phyloP scores from a whole-genome alignment of 1,140 invertebrate species.

The Sitobion miscanthi region DNA sequence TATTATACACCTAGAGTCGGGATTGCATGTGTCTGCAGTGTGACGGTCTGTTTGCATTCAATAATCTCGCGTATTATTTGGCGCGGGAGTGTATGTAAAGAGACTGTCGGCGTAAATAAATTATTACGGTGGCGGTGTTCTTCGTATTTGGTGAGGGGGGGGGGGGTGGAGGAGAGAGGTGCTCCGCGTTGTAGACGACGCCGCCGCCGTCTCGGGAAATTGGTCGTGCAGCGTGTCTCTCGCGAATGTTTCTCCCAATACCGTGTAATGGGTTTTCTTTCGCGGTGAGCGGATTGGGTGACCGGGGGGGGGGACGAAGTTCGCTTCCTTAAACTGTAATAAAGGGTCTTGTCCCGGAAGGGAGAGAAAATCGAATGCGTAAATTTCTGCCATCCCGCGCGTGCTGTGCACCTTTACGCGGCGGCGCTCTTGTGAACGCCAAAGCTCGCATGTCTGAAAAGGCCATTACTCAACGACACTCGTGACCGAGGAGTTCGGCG shows the following conservation, averaged over 20 bases:
- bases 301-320: neutral
- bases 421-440: neutral
- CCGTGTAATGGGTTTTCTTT: constrained; percentile 38
- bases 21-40: neutral
- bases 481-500: neutral
- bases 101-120: constrained; percentile 34
- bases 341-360: constrained; percentile 41
- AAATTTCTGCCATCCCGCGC: neutral
- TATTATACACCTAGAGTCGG: neutral
- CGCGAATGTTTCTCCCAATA: constrained; percentile 38
- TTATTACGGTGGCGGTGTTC: neutral
- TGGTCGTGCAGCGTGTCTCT: constrained; percentile 17
- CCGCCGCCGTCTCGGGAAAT: constrained; percentile 24
- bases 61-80: constrained; percentile 29
- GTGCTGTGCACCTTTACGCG: neutral
- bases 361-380: constrained; percentile 48
- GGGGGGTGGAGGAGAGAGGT: neutral
- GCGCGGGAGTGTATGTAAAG: neutral
- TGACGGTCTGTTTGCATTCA: constrained; percentile 12
- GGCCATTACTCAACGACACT: constrained; percentile 32
- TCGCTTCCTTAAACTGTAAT: constrained; percentile 46
- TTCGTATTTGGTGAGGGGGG: too few relatives aligned
- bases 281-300: neutral
- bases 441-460: constrained; percentile 11
- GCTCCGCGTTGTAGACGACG: neutral